These are phyloP conservation scores for Abrostola tripartita DNA, from an alignment of 2,888 invertebrate species.

Conservation along the genomic window DNA sequence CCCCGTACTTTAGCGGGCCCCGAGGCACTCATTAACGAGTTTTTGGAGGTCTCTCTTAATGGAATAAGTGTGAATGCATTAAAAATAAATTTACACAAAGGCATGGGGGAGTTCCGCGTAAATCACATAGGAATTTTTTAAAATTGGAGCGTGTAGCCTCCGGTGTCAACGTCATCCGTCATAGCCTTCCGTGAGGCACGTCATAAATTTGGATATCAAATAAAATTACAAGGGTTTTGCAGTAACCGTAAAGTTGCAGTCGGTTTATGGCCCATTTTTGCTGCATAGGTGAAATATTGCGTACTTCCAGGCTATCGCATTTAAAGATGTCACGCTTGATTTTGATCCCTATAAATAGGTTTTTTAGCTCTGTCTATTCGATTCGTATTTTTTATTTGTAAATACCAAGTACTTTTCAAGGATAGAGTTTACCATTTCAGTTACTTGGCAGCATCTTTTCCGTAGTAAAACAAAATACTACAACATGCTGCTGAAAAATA, in stretches of 20 bases:
- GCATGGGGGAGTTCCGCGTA: conserved; percentile 28
- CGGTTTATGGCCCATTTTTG: conserved; percentile 28
- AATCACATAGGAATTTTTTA: conserved; percentile 45
- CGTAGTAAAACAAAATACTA: too few species aligned
- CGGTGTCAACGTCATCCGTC: conserved; percentile 34
- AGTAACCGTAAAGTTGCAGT: conserved; percentile 49
- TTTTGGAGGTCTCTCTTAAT: conserved; percentile 44
- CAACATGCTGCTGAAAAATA: too few species aligned
- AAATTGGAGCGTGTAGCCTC: conserved; percentile 22
- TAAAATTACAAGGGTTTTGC: conserved; percentile 44
- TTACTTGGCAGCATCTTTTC: too few species aligned
- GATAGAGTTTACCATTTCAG: too few species aligned
- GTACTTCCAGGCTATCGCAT: conserved; percentile 7
- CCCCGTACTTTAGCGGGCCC: conserved; percentile 28
- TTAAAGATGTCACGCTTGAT: conserved; percentile 9
- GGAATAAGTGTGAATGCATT: conserved; percentile 51
- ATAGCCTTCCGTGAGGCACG: conserved; percentile 24
- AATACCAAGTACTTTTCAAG: background rate
- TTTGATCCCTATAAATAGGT: conserved; percentile 21
- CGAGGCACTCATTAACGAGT: conserved; percentile 51
- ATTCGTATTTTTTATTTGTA: background rate
- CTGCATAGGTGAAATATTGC: conserved; percentile 25
- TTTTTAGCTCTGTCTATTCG: conserved; percentile 21
- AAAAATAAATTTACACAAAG: conserved; percentile 52
- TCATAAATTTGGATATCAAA: conserved; percentile 45